Conservation (phyloP, 2,797 vertebrate genomes). For the Malacoraja senta region DNA sequence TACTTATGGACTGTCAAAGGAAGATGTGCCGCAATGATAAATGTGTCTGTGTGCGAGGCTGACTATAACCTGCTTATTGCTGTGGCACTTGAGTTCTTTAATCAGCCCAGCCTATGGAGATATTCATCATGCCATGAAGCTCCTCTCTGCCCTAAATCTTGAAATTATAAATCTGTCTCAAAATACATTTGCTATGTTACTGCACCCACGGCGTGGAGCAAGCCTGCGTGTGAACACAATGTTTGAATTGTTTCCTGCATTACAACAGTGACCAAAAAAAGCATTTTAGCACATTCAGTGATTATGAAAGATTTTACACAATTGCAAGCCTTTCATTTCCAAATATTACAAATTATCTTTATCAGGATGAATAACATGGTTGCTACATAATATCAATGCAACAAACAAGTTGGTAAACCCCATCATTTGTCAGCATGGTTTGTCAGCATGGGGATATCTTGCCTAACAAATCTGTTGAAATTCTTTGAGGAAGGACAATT, state of each 20-base stretch:
- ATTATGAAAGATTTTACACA: too few relatives aligned
- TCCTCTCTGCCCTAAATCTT: background rate
- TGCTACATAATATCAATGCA: background rate
- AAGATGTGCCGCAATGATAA: background rate
- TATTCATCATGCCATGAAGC: slow-evolving; percentile 6
- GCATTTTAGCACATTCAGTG: too few relatives aligned
- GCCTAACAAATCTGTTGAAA: too few relatives aligned
- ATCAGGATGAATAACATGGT: background rate
- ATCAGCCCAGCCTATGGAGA: background rate
- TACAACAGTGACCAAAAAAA: too few relatives aligned
- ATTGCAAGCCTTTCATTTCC: too few relatives aligned
- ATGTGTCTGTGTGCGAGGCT: background rate
- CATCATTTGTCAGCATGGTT: too few relatives aligned
- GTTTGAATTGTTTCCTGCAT: background rate
- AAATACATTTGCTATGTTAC: background rate
- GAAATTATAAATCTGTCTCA: background rate
- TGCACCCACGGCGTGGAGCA: background rate
- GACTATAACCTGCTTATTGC: background rate
- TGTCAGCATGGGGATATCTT: too few relatives aligned
- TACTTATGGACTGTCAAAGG: background rate
- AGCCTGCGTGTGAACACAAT: background rate
- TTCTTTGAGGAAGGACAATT: too few relatives aligned
- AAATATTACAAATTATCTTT: too few relatives aligned
- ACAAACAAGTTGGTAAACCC: background rate
- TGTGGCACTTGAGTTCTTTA: background rate